Base-by-base conservation (phyloP, 2,888 invertebrate species). In the Ornithoptera priamus region DNA sequence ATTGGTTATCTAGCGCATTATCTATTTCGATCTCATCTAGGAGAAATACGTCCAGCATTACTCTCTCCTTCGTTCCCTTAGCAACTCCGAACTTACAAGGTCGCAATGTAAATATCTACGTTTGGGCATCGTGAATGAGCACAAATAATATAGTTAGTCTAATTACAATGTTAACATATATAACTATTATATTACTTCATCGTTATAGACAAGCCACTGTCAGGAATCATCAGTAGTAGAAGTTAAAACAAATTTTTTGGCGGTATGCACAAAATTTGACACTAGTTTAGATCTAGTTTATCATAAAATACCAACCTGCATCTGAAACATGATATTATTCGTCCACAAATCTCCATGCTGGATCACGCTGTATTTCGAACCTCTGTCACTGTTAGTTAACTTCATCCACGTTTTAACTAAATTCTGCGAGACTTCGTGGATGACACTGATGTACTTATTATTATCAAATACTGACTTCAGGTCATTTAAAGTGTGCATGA, bases 261-360 rank as follows among this genome's bases (percentile, higher is more conserved):
- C 20, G n/a, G 10, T 7, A 57, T 20, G 57, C 4, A 10, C 18
- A 22, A 50, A 50, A 50, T 4, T 50, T 50, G 3, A 5, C 50
- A 15, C 17, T 17, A 2, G 15, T 50, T 50, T 15, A 17, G 18
- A 10, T 57, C 22, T 20, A 24, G 12, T 20, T 58, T 58, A 1
- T 57, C n/a, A n/a, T 42, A 7, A 20, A 56, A 50, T 39, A 74
- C 79, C 74, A 75, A 77, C 85, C 76, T 80, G 69, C 59, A 78
- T 73, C 70, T 68, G 80, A 64, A 81, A 85, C 76, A 86, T 75
- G n/a, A 86, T 76, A 69, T 86, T 86, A 58, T 85, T 86, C 1
- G 80, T 83, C 85, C 86, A 86, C 24, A 79, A 76, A 69, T 86
- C 86, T 8, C 86, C 86, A 68, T 86, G 86, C 58, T 76, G 76